phyloP scores from a whole-genome alignment of 2,113 vertebrate species.

The Thomomys bottae region DNA sequence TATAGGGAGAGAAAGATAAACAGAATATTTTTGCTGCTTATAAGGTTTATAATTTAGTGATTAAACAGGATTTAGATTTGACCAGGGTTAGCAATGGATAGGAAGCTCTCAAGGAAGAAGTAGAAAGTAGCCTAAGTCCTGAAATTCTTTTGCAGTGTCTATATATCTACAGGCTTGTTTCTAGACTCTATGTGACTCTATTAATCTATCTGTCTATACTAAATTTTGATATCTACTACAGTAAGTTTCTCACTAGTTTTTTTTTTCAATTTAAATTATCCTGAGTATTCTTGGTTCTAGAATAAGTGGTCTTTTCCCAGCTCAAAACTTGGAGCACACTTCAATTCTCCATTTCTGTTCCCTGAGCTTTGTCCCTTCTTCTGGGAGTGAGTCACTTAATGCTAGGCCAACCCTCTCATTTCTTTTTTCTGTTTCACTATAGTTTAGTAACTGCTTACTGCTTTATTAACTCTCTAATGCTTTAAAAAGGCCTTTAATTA shows the following conservation, averaged over 20 bases:
- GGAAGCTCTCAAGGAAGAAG: not conserved
- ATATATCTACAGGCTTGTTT: not conserved
- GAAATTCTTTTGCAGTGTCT: not conserved
- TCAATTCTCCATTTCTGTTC: not conserved
- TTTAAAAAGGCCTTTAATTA: conserved; percentile 16
- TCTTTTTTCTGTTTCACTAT: conserved; percentile 4
- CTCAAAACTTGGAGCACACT: not conserved
- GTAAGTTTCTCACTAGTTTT: not conserved
- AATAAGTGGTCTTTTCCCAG: not conserved
- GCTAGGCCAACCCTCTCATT: not conserved
- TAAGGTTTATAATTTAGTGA: not conserved
- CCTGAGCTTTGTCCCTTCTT: not conserved
- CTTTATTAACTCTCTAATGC: not conserved
- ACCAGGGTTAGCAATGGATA: not conserved
- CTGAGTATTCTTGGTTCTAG: not conserved
- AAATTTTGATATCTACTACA: not conserved
- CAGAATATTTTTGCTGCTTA: not conserved
- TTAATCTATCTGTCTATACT: not conserved
- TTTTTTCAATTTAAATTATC: conserved; percentile 14
- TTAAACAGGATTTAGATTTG: not conserved
- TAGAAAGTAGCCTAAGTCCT: not conserved
- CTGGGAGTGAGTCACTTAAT: not conserved
- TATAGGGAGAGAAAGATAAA: not conserved
- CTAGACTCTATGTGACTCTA: not conserved
- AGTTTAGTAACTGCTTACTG: not conserved